Conservation (phyloP, 2,888 invertebrate species). For the Chloromyia formosa region DNA sequence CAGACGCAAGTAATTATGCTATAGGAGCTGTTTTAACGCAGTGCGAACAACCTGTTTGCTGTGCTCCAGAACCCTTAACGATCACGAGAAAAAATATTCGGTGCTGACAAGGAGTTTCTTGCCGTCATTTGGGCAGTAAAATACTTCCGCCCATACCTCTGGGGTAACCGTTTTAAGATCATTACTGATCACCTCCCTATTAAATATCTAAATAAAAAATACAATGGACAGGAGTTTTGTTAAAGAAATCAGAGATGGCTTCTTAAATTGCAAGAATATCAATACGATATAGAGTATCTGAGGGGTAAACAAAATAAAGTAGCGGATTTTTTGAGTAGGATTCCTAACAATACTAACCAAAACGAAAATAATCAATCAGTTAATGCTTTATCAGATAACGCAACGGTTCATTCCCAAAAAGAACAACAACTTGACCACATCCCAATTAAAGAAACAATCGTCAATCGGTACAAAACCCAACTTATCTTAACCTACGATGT, state of each 20-base stretch:
- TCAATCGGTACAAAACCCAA: no score
- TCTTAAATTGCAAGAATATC: constrained; percentile 21
- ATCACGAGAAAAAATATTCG: constrained; percentile 29
- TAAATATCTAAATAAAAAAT: constrained; percentile 29
- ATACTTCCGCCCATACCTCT: constrained; percentile 17
- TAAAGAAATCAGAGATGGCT: constrained; percentile 26
- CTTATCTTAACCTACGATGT: no score
- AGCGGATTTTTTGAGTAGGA: no score
- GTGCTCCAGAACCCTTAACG: constrained; percentile 12
- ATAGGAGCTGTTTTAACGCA: constrained; percentile 34
- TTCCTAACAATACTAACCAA: no score
- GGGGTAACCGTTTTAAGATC: constrained; percentile 12
- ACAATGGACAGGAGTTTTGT: constrained; percentile 11
- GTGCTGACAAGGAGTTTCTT: constrained; percentile 20
- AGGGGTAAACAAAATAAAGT: no score
- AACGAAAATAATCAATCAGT: no score
- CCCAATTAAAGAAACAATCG: no score
- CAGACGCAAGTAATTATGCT: constrained; percentile 48
- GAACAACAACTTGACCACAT: no score
- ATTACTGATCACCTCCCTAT: constrained; percentile 16
- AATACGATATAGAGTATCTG: constrained; percentile 36
- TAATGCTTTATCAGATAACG: no score
- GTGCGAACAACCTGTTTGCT: constrained; percentile 40
- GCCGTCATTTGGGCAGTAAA: not conserved
- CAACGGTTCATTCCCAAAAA: no score